These are phyloP conservation scores for Naso thynnoides DNA, from an alignment of 2,797 vertebrate genomes.

Conservation along the genomic window DNA sequence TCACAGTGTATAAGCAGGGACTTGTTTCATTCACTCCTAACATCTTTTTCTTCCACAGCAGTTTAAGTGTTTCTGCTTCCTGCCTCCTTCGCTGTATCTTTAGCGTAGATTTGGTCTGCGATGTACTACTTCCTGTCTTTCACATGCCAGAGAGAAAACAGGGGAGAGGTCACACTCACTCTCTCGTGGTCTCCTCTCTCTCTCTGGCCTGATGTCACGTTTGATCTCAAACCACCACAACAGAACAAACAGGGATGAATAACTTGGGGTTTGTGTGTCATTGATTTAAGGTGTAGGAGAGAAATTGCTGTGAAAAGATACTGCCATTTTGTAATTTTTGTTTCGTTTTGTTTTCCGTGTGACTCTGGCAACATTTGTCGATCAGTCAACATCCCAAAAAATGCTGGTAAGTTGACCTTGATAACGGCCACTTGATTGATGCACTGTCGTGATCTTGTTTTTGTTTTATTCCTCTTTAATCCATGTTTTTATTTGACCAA, in stretches of 20 bases:
- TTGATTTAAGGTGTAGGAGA: slow-evolving; percentile 50
- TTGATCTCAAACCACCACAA: slow-evolving; percentile 28
- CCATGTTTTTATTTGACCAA: slow-evolving; percentile 82
- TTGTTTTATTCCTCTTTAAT: slow-evolving; percentile 69
- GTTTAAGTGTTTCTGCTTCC: neutral
- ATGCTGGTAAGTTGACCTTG: slow-evolving; percentile 90
- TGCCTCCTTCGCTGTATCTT: slow-evolving; percentile 10
- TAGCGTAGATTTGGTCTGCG: slow-evolving; percentile 20
- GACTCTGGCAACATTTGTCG: slow-evolving; percentile 88
- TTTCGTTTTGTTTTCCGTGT: slow-evolving; percentile 88
- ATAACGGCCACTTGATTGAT: slow-evolving; percentile 86
- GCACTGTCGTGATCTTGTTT: slow-evolving; percentile 82
- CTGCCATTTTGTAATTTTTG: slow-evolving; percentile 87
- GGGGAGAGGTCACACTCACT: slow-evolving; percentile 18
- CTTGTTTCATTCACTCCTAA: slow-evolving; percentile 29
- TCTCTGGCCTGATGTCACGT: slow-evolving; percentile 35
- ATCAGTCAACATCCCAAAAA: slow-evolving; percentile 92
- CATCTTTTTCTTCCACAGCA: slow-evolving; percentile 37
- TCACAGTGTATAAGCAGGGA: slow-evolving; percentile 2
- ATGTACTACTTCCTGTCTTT: too few species aligned
- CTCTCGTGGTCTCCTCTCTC: slow-evolving; percentile 22
- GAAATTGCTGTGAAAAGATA: slow-evolving; percentile 76
- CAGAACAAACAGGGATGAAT: slow-evolving; percentile 23
- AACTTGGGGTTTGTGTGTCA: slow-evolving; percentile 54
- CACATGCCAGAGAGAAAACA: slow-evolving; percentile 14